Evolutionary conservation across 2,888 invertebrate species (phyloP), one percentile per base, ranked within the genome.

Genomic region (Acronicta alni): DNA sequence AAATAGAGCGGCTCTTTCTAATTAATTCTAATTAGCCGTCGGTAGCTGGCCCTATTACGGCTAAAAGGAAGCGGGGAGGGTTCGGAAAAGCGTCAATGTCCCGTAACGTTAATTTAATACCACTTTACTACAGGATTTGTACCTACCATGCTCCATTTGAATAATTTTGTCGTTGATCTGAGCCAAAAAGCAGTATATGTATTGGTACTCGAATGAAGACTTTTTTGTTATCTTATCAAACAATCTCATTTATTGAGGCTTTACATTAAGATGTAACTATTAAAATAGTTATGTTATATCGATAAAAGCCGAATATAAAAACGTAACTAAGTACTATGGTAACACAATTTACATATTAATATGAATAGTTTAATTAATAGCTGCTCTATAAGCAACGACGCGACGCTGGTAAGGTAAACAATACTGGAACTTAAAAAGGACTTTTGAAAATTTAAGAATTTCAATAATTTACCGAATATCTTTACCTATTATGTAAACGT

Each of bases 21-120:
- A 90, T 90, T 89, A 88, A 88, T 88, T 87, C 84, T 89, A 89
- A 89, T 89, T 89, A 89, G 86, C 72, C 67, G 64, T 63, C 75
- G 81, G 81, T 81, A 84, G 81, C 79, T 80, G 63, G 76, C 72
- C 75, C 80, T 79, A 82, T 84, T 81, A 80, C 78, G 70, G 67
- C 74, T 74, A 77, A 79, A 79, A 84, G 75, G 82, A 81, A 77
- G 67, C 44, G 48, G 55, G 84, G 84, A 78, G 81, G 82, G 77
- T 83, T 89, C 74, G 84, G 81, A 83, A 88, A 90, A 89, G 81
- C 85, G 86, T 85, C 85, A 89, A 90, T 85, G 88, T 84, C 77
- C 83, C 86, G 83, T 85, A 85, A 87, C 86, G 82, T 84, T 85
- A 79, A 83, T 88, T 89, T 88, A 88, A 89, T 89, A 84, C 81